A percentile compares a stretch with the other conserved stretches of the same genome.
Evolutionary conservation across 2,113 vertebrate species (phyloP).

Genomic region (Recurvirostra avosetta): DNA sequence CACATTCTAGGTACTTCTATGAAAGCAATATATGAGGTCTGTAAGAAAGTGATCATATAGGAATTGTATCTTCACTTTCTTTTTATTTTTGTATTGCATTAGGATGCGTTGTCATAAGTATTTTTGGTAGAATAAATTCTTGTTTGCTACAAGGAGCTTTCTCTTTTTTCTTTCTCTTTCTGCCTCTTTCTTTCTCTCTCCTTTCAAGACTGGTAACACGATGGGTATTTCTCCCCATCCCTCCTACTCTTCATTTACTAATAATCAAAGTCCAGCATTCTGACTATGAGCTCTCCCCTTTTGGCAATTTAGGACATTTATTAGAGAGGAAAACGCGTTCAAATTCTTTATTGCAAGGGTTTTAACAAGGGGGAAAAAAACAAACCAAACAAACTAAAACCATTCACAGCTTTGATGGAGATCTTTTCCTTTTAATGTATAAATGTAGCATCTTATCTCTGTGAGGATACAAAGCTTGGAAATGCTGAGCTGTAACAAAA

Average conservation of each 20-base stretch:
- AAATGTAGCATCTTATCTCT: slow-evolving; percentile 13
- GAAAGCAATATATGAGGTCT: slow-evolving; percentile 84
- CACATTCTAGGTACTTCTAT: slow-evolving; percentile 70
- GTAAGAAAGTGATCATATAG: slow-evolving; percentile 83
- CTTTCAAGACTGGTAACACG: slow-evolving; percentile 31
- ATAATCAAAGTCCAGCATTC: slow-evolving; percentile 60
- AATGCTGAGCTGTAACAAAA: slow-evolving; percentile 51
- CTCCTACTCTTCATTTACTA: slow-evolving; percentile 42
- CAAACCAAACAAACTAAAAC: neutral
- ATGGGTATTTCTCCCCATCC: slow-evolving; percentile 3
- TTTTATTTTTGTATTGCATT: slow-evolving; percentile 95
- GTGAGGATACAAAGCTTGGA: slow-evolving; percentile 45
- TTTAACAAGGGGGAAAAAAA: neutral
- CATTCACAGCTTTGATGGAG: slow-evolving; percentile 19
- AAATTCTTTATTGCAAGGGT: slow-evolving; percentile 38
- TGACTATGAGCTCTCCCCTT: slow-evolving; percentile 53
- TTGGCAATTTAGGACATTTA: slow-evolving; percentile 60
- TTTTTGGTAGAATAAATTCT: slow-evolving; percentile 96
- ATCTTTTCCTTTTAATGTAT: slow-evolving; percentile 7
- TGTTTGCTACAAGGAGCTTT: slow-evolving; percentile 85
- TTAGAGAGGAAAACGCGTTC: slow-evolving; percentile 35
- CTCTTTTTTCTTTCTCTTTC: slow-evolving; percentile 28
- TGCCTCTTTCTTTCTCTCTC: neutral
- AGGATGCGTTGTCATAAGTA: slow-evolving; percentile 86
- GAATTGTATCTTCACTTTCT: slow-evolving; percentile 83